Evolutionary conservation across 64 coral and sea anemone species (phyloP), one percentile per base, ranked within the genome.

Genomic region (Actinia equina): DNA sequence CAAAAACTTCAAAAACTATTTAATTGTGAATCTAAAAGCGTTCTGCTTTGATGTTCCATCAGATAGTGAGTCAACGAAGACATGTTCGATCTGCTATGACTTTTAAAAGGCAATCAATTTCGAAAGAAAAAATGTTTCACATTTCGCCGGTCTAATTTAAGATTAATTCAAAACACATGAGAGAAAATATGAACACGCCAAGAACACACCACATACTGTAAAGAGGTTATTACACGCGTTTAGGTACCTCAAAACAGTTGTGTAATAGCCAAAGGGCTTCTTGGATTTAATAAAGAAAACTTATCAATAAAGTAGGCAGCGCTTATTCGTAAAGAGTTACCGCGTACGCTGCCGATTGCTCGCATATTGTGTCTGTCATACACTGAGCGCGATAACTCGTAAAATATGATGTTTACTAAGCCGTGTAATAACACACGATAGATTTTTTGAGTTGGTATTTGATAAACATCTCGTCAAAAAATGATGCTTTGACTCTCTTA

Each of bases 391-490:
- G 62, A 65, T 69, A 69, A 69, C 63, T 74, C 41, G 69, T 41
- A 74, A 41, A 65, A 74, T 41, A 74, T 74, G n/a, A 74, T 74
- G 69, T 74, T 74, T 74, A 74, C 69, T 74, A 74, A 74, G 13
- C 69, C 69, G 69, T 74, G 69, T 74, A 74, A 74, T 30, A 74
- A 74, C 69, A 15, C 13, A 41, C 69, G 69, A 25, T 11, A 74
- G 13, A 25, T 15, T 3, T 13, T 74, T 42, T 41, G 69, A 14
- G 69, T 74, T 74, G 69, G 23, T 27, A 41, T 30, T 37, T 13
- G 23, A 13, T 10, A 74, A 1, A 14, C 25, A n/a, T 14, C 19
- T 23, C 19, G 15, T 23, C 22, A 6, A 23, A 65, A 71, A 14
- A 25, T 30, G n/a, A 27, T 11, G 25, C 25, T 25, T 74, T 74